Base-by-base conservation (phyloP, 2,888 invertebrate species). In the Onchidella celtica region DNA sequence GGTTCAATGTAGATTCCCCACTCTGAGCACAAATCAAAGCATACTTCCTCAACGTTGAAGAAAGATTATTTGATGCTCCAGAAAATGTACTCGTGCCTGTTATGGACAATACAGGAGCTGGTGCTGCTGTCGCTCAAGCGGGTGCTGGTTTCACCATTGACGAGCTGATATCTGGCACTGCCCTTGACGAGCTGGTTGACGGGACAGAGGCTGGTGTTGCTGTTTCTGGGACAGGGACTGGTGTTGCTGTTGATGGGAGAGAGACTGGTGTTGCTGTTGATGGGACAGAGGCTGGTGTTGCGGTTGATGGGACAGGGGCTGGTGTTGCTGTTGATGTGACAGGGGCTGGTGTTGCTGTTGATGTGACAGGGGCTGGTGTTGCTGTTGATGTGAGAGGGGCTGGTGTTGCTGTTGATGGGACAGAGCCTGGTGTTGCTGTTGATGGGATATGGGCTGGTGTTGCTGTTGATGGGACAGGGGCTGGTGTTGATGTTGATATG, bases 21-120 rank as follows among this genome's bases (percentile, higher is more conserved):
- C 40, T 14, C 29, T 72, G 72, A 3, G 72, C 40, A 55, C 72
- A 55, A 24, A 72, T 72, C 72, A 72, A 47, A n/a, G 72, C 72
- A 21, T 47, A 72, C 55, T 55, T 47, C 27, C 55, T 6, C 27
- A 72, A 47, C 4, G 55, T 55, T n/a, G 38, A 40, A 4, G 40
- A 47, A 6, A 47, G 47, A 6, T 6, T 47, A 47, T 6, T 6
- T 47, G 17, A 47, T 17, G 9, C 47, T 47, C 17, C 47, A 47
- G 47, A 47, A 47, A 6, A 47, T 17, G 47, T 11, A 47, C 47
- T 47, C 17, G 47, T 47, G 47, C 47, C 47, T 47, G 47, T 17
- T 11, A 17, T 47, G 47, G 47, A 47, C 17, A 17, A 47, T 47
- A 6, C 61, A 61, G 61, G n/a, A 6, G 61, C n/a, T 21, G 27